Percentiles rank a stretch among this genome's conserved stretches.
Evolutionary conservation across 2,888 invertebrate genomes (phyloP).

Genomic region (Amphimallon solstitiale): DNA sequence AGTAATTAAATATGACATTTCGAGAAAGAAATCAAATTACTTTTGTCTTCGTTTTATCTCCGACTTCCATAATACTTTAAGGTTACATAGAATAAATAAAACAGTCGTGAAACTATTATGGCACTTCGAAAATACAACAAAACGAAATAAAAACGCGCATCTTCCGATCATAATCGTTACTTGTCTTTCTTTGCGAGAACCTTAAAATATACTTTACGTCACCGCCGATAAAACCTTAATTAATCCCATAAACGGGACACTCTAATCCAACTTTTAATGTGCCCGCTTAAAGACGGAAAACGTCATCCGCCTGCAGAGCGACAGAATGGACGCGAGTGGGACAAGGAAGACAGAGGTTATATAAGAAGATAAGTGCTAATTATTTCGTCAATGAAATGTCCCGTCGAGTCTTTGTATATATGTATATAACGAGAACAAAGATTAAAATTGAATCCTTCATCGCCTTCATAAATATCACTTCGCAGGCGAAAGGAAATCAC

Average conservation of each 20-base stretch:
- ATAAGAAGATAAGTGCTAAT: slow-evolving; percentile 18
- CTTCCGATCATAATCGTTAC: neutral
- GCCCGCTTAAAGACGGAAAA: neutral
- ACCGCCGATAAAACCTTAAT: slow-evolving; percentile 20
- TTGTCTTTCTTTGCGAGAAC: neutral
- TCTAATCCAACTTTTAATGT: slow-evolving; percentile 21
- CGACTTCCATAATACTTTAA: no score
- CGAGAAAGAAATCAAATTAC: no score
- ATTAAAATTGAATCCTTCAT: slow-evolving; percentile 18
- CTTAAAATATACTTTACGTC: slow-evolving; percentile 21
- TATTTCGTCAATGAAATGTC: slow-evolving; percentile 15
- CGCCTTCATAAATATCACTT: slow-evolving; percentile 9
- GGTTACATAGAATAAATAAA: slow-evolving; percentile 1
- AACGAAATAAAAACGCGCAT: neutral
- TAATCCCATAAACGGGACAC: slow-evolving; percentile 13
- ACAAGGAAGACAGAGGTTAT: neutral
- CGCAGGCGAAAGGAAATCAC: neutral
- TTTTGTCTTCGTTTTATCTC: no score
- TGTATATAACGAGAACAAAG: neutral
- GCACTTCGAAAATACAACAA: neutral
- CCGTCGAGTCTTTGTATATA: neutral
- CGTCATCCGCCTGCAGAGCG: neutral
- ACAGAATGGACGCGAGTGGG: neutral
- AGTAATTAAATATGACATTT: no score
- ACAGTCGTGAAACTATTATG: neutral